Percentiles rank a stretch among this genome's conserved stretches.
Evolutionary conservation across 2,888 invertebrate genomes (phyloP).

Genomic region (Theretra japonica): DNA sequence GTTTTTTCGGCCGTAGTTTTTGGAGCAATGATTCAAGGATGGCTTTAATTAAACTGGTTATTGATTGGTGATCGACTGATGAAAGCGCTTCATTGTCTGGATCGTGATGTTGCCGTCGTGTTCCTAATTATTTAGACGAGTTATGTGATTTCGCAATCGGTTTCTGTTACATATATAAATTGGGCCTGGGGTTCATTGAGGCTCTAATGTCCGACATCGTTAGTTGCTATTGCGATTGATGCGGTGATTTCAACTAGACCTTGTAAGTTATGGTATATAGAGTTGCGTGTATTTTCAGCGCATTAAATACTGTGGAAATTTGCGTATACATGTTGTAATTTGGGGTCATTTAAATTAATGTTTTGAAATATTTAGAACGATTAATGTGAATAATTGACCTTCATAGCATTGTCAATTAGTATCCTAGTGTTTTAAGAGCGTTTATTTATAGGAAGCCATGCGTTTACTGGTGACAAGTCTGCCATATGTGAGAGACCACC

Average conservation of each 20-base stretch:
- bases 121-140: slow-evolving; percentile 9
- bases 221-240: not conserved
- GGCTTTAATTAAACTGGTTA: slow-evolving; percentile 54
- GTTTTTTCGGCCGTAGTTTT: slow-evolving; percentile 52
- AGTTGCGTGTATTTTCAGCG: not conserved
- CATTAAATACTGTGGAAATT: not conserved
- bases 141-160: slow-evolving; percentile 8
- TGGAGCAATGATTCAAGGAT: slow-evolving; percentile 63
- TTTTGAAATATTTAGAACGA: too few species aligned
- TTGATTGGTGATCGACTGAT: slow-evolving; percentile 39
- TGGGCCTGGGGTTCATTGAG: not conserved
- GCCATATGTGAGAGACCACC: too few species aligned
- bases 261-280: slow-evolving; percentile 12
- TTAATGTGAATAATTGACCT: too few species aligned
- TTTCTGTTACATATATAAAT: slow-evolving; percentile 11
- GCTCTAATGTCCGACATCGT: slow-evolving; percentile 13
- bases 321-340: not conserved
- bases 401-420: too few species aligned
- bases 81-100: slow-evolving; percentile 38
- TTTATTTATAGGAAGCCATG: too few species aligned
- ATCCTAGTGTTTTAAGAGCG: too few species aligned
- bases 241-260: not conserved
- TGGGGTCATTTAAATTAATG: too few species aligned
- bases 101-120: slow-evolving; percentile 39
- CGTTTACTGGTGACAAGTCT: too few species aligned